Percentiles rank a stretch among this genome's conserved stretches.
phyloP scores from a whole-genome alignment of 2,888 invertebrate species.

The Dastarcus helophoroides region DNA sequence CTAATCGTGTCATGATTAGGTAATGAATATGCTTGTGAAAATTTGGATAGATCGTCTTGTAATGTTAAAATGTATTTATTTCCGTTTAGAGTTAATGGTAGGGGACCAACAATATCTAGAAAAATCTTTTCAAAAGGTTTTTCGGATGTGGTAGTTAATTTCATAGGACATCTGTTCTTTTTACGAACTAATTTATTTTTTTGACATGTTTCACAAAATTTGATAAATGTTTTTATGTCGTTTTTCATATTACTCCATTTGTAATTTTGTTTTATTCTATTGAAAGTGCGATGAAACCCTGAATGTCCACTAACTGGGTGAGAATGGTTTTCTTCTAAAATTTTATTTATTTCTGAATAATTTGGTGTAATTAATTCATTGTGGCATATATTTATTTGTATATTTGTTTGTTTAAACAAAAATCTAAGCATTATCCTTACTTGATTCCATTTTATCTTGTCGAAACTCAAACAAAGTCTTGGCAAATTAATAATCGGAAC shows the following conservation, averaged over 20 bases:
- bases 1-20: slow-evolving; percentile 18
- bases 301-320: slow-evolving; percentile 16
- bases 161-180: slow-evolving; percentile 21
- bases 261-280: slow-evolving; percentile 19
- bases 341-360: slow-evolving; percentile 14
- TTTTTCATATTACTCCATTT: slow-evolving; percentile 25
- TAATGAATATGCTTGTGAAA: slow-evolving; percentile 18
- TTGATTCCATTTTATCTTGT: slow-evolving; percentile 9
- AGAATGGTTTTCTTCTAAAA: slow-evolving; percentile 18
- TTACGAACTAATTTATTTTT: slow-evolving; percentile 20
- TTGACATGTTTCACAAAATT: slow-evolving; percentile 25
- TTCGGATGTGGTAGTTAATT: slow-evolving; percentile 21
- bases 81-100: slow-evolving; percentile 5
- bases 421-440: slow-evolving; percentile 13
- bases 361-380: slow-evolving; percentile 9
- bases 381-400: slow-evolving; percentile 14
- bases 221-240: slow-evolving; percentile 24
- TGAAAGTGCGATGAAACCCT: slow-evolving; percentile 19
- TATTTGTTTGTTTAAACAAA: slow-evolving; percentile 15
- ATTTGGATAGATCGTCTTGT: slow-evolving; percentile 23
- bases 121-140: slow-evolving; percentile 22
- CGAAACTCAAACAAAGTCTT: slow-evolving; percentile 3
- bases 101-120: slow-evolving; percentile 24
- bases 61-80: slow-evolving; percentile 11
- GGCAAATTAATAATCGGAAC: slow-evolving; percentile 3